phyloP scores from a whole-genome alignment of 2,888 invertebrate species.

The Ophion costatus region DNA sequence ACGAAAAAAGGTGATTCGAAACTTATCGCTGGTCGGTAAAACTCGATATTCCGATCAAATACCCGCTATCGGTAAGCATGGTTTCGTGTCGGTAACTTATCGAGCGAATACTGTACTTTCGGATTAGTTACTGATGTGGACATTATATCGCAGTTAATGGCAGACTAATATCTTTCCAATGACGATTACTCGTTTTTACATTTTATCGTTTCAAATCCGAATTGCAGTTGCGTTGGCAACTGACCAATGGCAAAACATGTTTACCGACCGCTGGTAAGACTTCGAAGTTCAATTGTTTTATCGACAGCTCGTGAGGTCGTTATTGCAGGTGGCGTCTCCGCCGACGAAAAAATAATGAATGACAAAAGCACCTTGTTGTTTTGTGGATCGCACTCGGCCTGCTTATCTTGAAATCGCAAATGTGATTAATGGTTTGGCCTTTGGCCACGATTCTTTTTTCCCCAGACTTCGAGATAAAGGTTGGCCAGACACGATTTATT shows the following conservation, averaged over 20 bases:
- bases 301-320: neutral
- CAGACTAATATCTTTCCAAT: no score
- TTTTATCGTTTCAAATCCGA: neutral
- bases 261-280: neutral
- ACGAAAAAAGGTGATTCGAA: neutral
- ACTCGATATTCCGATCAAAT: neutral
- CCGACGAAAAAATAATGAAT: neutral
- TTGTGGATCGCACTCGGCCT: neutral
- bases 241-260: neutral
- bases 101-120: neutral
- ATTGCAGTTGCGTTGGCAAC: neutral
- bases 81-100: neutral
- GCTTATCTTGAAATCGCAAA: constrained; percentile 6
- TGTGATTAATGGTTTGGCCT: neutral
- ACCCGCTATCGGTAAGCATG: neutral
- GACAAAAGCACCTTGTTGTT: neutral
- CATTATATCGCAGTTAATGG: no score
- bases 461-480: neutral
- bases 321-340: neutral
- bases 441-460: neutral
- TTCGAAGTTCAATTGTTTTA: neutral
- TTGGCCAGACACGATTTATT: neutral
- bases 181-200: no score
- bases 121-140: neutral
- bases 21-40: neutral